Evolutionary conservation across 2,797 vertebrate genomes (phyloP), one percentile per base, ranked within the genome.

Genomic region (Ataeniobius toweri): DNA sequence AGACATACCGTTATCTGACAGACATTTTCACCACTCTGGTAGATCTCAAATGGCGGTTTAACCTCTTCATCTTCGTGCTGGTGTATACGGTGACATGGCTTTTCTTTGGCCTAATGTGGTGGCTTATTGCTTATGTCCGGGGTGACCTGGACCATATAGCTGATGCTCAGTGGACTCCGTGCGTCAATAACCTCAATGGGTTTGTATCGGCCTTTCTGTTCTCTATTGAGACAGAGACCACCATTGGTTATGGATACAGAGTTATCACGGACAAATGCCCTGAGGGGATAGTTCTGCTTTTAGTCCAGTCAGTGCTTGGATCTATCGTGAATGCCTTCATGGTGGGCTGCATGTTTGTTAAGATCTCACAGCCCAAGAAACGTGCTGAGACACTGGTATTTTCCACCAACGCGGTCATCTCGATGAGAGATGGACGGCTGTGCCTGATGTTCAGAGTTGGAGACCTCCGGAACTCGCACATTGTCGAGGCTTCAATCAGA

Each of bases 311-410:
- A 0, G 98, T 99, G 92, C 93, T 99, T 96, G 98, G 98, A 75
- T 99, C 98, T 83, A 99, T 99, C 61, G 98, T 99, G 78, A 99
- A 99, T 36, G 98, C 98, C 80, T 99, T 99, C 94, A 99, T 99
- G 98, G 98, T 99, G 90, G 98, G 98, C 70, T 99, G 98, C 94
- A 99, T 99, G 98, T 99, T 99, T 89, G 98, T 99, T 26, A 99
- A 99, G 95, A 99, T 99, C 93, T 99, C 98, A 6, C 98, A 99
- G 90, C 98, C 98, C 89, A 99, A 99, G 95, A 99, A 99, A 93
- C 96, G 98, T 79, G 98, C 98, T 2, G 98, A 99, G 96, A 99
- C 98, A 51, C 91, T 99, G 85, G 98, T 99, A 82, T 99, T 99
- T 88, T 99, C 98, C 94, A 98, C 97, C 87, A 97, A 97, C 0